These are phyloP conservation scores for Sycobia sp. DNA, from an alignment of 1,140 invertebrate genomes.

Conservation along the genomic window DNA sequence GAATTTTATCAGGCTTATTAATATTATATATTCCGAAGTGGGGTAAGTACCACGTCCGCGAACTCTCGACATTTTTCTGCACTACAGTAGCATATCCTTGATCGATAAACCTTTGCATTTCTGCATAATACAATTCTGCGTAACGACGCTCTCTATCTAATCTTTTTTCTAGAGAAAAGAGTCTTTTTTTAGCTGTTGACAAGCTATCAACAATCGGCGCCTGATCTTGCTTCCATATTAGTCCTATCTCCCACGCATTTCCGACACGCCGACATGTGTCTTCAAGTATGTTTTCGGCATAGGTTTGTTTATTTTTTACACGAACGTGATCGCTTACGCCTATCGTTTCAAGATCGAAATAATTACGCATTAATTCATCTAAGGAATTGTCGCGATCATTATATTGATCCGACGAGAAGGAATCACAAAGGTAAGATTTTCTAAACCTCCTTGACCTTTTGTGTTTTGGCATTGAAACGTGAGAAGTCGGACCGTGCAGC, in stretches of 20 bases:
- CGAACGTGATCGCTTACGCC: not conserved
- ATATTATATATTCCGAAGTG: no score
- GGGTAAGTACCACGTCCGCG: slow-evolving; percentile 22
- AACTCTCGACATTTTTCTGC: slow-evolving; percentile 30
- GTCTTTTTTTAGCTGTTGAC: no score
- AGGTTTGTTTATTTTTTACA: not conserved
- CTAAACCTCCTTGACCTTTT: no score
- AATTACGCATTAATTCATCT: no score
- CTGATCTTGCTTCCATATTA: slow-evolving; percentile 24
- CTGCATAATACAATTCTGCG: not conserved
- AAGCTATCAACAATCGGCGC: slow-evolving; percentile 7
- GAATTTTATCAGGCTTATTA: no score
- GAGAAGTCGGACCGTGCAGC: slow-evolving; percentile 14
- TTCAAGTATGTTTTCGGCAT: slow-evolving; percentile 14
- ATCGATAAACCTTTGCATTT: not conserved
- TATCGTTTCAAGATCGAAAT: not conserved
- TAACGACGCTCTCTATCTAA: slow-evolving; percentile 6
- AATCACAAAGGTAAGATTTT: no score
- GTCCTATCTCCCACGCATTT: slow-evolving; percentile 32
- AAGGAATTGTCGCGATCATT: no score
- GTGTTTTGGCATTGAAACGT: not conserved
- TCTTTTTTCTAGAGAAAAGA: not conserved
- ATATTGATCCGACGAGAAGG: no score
- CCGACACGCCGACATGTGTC: slow-evolving; percentile 11
- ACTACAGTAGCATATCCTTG: no score